These are phyloP conservation scores for Drosophila macrospina DNA, from an alignment of 2,888 invertebrate genomes.

Conservation along the genomic window DNA sequence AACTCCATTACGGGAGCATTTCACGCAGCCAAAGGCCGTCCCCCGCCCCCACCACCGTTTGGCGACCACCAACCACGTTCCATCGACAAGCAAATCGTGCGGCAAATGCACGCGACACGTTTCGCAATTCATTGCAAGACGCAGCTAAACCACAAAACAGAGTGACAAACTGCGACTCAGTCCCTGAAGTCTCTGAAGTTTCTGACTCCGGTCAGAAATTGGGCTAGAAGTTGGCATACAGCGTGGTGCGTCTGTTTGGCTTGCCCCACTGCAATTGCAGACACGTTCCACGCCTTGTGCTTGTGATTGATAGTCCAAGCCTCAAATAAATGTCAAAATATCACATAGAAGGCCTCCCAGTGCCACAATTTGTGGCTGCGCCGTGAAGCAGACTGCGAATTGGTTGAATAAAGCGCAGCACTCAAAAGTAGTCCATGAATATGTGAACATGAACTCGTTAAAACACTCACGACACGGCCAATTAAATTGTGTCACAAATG, in stretches of 20 bases:
- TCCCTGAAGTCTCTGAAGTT: slow-evolving; percentile 1
- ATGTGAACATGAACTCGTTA: not conserved
- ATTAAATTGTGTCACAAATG: slow-evolving; percentile 45
- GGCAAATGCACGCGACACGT: slow-evolving; percentile 72
- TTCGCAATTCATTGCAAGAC: slow-evolving; percentile 60
- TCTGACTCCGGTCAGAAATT: slow-evolving; percentile 5
- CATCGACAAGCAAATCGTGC: slow-evolving; percentile 76
- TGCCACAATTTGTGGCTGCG: not conserved
- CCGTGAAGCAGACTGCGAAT: slow-evolving; percentile 19
- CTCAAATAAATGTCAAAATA: slow-evolving; percentile 69
- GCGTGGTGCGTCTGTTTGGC: slow-evolving; percentile 14
- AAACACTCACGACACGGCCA: slow-evolving; percentile 25
- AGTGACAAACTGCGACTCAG: slow-evolving; percentile 6
- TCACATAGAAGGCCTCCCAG: slow-evolving; percentile 1
- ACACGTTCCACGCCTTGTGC: slow-evolving; percentile 67
- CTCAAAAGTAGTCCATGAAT: slow-evolving; percentile 46
- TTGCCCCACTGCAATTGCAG: slow-evolving; percentile 34
- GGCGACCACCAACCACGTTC: slow-evolving; percentile 48
- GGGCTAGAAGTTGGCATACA: slow-evolving; percentile 32
- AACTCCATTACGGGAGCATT: slow-evolving; percentile 72
- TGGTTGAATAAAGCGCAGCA: slow-evolving; percentile 5
- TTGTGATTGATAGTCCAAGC: slow-evolving; percentile 63
- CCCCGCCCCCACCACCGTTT: slow-evolving; percentile 10
- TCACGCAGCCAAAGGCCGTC: slow-evolving; percentile 49
- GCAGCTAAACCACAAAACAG: too few relatives aligned